A percentile compares a stretch with the other conserved stretches of the same genome.
These are phyloP conservation scores for Camptogramma bilineatum DNA, from an alignment of 2,888 invertebrate genomes.

Conservation along the genomic window DNA sequence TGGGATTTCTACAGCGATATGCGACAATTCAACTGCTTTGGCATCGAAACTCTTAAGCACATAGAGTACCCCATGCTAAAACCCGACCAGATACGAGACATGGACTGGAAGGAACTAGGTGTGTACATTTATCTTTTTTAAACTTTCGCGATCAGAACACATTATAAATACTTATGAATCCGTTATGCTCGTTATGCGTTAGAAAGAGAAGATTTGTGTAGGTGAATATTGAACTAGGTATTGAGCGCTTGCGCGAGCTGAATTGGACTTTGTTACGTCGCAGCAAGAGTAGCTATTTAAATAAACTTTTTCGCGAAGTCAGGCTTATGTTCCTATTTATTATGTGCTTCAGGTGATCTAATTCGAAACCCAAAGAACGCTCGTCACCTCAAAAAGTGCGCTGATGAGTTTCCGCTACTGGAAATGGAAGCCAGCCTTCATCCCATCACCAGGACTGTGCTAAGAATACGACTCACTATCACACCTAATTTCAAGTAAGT, in stretches of 20 bases:
- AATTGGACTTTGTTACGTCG: too few relatives aligned
- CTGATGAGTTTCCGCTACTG: slow-evolving; percentile 93
- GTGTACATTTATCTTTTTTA: too few relatives aligned
- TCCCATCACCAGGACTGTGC: slow-evolving; percentile 97
- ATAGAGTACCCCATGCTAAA: slow-evolving; percentile 91
- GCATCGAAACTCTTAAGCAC: slow-evolving; percentile 92
- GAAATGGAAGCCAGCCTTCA: slow-evolving; percentile 94
- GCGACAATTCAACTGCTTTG: slow-evolving; percentile 92
- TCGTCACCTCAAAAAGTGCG: slow-evolving; percentile 91
- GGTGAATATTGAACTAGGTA: too few relatives aligned
- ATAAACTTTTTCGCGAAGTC: too few relatives aligned
- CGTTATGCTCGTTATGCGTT: too few relatives aligned
- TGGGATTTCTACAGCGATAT: slow-evolving; percentile 96
- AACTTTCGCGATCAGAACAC: too few relatives aligned
- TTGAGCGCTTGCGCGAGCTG: too few relatives aligned
- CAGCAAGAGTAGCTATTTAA: too few relatives aligned
- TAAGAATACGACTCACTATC: slow-evolving; percentile 92
- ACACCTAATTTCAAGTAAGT: slow-evolving; percentile 87
- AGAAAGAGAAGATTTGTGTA: too few relatives aligned
- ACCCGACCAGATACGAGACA: slow-evolving; percentile 92
- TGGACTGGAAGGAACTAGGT: slow-evolving; percentile 95
- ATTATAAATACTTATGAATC: too few relatives aligned
- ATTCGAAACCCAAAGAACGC: slow-evolving; percentile 92
- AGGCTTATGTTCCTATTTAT: too few relatives aligned
- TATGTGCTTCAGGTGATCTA: slow-evolving; percentile 83